A percentile compares a stretch with the other conserved stretches of the same genome.
Conservation (phyloP, 2,888 invertebrate genomes). For the Chymomyza amoena region DNA sequence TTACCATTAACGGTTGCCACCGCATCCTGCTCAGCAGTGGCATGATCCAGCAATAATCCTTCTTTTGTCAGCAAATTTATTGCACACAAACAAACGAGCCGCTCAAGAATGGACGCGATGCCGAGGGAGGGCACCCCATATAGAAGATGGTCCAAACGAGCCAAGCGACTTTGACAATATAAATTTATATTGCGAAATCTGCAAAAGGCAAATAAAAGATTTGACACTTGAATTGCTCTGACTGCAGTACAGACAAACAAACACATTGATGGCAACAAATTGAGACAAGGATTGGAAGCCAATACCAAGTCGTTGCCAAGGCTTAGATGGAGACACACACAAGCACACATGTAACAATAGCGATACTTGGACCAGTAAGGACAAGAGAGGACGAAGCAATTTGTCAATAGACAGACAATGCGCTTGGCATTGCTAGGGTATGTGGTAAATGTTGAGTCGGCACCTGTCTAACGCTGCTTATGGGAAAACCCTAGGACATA, state of each 20-base stretch:
- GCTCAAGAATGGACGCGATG: constrained; percentile 15
- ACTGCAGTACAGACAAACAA: constrained; percentile 14
- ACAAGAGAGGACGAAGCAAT: not conserved
- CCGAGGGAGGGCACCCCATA: constrained; percentile 26
- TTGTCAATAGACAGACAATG: not conserved
- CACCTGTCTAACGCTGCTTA: constrained; percentile 37
- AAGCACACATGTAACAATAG: constrained; percentile 11
- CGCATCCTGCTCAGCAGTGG: constrained; percentile 66
- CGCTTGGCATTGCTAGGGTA: constrained; percentile 1
- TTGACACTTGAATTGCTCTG: constrained; percentile 78
- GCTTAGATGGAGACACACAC: not conserved
- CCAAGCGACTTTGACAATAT: constrained; percentile 53
- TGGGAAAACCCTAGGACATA: constrained; percentile 50
- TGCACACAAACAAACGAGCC: constrained; percentile 65
- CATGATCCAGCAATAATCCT: constrained; percentile 75
- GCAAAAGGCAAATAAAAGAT: constrained; percentile 77
- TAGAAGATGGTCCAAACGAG: constrained; percentile 47
- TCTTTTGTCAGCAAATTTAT: constrained; percentile 77
- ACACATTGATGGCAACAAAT: not conserved
- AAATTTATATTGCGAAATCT: constrained; percentile 76
- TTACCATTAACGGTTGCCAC: constrained; percentile 17
- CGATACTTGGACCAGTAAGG: not conserved
- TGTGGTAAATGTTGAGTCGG: constrained; percentile 12
- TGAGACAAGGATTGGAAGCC: constrained; percentile 16
- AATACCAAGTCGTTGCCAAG: constrained; percentile 24